A percentile compares a stretch with the other conserved stretches of the same genome.
These are phyloP conservation scores for Perodicticus potto DNA, from an alignment of 2,797 vertebrate species.

Conservation along the genomic window DNA sequence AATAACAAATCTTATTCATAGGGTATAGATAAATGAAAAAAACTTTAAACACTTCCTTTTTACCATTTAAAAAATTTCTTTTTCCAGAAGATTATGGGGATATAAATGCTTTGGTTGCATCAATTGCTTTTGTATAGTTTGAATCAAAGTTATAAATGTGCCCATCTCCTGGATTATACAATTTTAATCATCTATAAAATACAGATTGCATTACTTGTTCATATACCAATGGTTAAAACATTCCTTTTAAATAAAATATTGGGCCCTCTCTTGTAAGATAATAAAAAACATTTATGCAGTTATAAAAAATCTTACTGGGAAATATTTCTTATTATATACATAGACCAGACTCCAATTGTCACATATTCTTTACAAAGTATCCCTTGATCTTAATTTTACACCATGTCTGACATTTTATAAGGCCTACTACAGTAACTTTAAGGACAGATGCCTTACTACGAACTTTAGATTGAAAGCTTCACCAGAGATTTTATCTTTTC, in stretches of 20 bases:
- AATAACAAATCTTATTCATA: neutral
- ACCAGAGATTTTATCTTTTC: neutral
- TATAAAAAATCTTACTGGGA: neutral
- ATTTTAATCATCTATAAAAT: constrained; percentile 36
- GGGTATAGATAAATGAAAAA: constrained; percentile 27
- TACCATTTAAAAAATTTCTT: neutral
- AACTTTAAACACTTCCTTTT: constrained; percentile 12
- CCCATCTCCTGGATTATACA: too few relatives aligned
- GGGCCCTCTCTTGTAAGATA: neutral
- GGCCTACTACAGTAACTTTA: neutral
- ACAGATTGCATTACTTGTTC: neutral
- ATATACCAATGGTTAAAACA: neutral
- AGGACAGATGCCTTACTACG: neutral
- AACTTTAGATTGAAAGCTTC: neutral
- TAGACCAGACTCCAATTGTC: neutral
- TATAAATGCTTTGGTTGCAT: too few relatives aligned
- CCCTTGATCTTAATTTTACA: neutral
- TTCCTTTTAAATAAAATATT: constrained; percentile 22
- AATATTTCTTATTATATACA: neutral
- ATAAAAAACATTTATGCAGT: neutral
- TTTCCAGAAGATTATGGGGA: too few relatives aligned
- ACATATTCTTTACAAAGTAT: neutral
- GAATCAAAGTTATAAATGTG: too few relatives aligned
- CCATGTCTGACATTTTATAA: neutral
- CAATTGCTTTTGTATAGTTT: too few relatives aligned